Evolutionary conservation across 2,113 vertebrate genomes (phyloP), one percentile per base, ranked within the genome.

Genomic region (Probosciger aterrimus): DNA sequence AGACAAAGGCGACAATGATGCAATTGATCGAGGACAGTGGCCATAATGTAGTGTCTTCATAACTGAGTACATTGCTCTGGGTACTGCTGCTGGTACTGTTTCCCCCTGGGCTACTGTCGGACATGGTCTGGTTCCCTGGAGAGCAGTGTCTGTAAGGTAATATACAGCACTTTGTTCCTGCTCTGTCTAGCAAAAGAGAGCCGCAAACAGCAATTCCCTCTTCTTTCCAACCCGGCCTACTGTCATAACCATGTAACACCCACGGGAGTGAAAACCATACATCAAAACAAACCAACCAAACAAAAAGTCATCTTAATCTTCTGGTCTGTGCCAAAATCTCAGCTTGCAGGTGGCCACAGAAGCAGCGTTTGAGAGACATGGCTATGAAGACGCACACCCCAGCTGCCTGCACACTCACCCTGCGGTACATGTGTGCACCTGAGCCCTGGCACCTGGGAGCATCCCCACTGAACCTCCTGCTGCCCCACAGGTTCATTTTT

Each of bases 31-130:
- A 96, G 25, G 76, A 22, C 9, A 98, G 84, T 5, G 96, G 96
- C 97, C 97, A 98, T 65, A 98, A 55, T 0, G 94, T 97, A 69
- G 96, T 97, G 18, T 69, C 86, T 92, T 98, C 97, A 1, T 97
- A 98, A 85, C 97, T 97, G 82, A 97, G 74, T 75, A 95, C 43
- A 0, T 67, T 62, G 55, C 75, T 90, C 31, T 90, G 69, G 71
- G 18, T 31, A 52, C 35, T 6, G 4, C 17, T 71, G 55, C 90
- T 94, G 62, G 90, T 78, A 27, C 87, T 57, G 4, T 92, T 90
- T 33, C 67, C 87, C 69, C 50, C 82, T 55, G 28, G 24, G 65
- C 68, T 94, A 31, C 13, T 71, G 27, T 62, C 74, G 57, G 28
- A 52, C 74, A 79, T 1, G 9, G 86, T 94, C 44, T 86, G 82